Evolutionary conservation across 2,113 vertebrate species (phyloP).

Genomic region (Ariopsis seemanni): DNA sequence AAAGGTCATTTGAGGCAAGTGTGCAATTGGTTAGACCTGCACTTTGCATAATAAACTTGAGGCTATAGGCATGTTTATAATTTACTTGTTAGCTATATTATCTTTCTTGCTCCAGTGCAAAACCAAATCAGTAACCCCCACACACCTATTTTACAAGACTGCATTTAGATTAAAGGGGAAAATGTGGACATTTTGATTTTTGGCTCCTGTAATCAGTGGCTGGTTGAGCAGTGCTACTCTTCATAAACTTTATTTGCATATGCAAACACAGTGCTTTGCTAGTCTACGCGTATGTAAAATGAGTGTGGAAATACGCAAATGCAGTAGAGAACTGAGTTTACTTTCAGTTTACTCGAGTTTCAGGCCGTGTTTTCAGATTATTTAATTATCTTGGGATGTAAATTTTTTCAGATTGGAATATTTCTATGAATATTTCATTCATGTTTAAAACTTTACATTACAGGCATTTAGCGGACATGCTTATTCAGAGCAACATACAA

Average conservation of each 20-base stretch:
- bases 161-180: background rate
- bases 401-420: background rate
- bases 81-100: background rate
- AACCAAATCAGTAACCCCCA: background rate
- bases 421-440: background rate
- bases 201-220: background rate
- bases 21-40: background rate
- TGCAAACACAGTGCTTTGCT: conserved; percentile 15
- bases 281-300: background rate
- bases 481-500: too few relatives aligned
- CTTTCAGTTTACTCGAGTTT: background rate
- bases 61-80: background rate
- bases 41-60: background rate
- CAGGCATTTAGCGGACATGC: too few relatives aligned
- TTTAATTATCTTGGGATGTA: background rate
- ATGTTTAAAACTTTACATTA: too few relatives aligned
- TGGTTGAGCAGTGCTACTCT: background rate
- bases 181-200: background rate
- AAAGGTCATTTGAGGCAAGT: background rate
- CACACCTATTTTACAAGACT: background rate
- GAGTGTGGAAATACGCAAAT: background rate
- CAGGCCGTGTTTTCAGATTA: background rate
- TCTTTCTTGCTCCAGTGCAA: background rate
- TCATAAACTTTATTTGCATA: conserved; percentile 28
- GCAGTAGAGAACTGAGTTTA: background rate